Evolutionary conservation across 2,888 invertebrate genomes (phyloP).

Genomic region (Perithous albicinctus): DNA sequence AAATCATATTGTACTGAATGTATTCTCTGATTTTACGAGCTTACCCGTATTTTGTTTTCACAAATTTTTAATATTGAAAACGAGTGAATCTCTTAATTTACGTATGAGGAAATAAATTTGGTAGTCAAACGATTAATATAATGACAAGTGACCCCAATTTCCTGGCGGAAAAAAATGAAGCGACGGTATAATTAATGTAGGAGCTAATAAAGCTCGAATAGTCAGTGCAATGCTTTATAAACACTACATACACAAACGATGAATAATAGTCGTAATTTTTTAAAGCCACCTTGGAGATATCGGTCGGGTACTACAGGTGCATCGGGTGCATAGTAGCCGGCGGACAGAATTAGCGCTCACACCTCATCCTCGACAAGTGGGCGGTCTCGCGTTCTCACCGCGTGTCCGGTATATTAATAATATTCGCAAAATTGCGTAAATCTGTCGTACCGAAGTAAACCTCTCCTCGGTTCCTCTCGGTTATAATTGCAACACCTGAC

Average conservation of each 20-base stretch:
- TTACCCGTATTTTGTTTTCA: too few species aligned
- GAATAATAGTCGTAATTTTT: constrained; percentile 24
- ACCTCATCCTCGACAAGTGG: constrained; percentile 45
- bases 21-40: too few species aligned
- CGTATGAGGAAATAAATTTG: neutral
- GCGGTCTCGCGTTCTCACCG: constrained; percentile 38
- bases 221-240: neutral
- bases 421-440: constrained; percentile 55
- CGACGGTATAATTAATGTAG: neutral
- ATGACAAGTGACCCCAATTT: too few species aligned
- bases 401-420: constrained; percentile 56
- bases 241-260: neutral
- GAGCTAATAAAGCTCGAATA: neutral
- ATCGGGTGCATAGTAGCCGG: neutral
- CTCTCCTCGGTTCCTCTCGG: constrained; percentile 50
- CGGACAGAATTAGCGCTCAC: constrained; percentile 40
- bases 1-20: too few species aligned
- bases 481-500: constrained; percentile 52
- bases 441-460: constrained; percentile 52
- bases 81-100: too few species aligned
- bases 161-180: too few species aligned
- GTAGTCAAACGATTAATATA: too few species aligned
- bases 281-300: constrained; percentile 6
- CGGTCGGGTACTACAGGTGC: neutral
- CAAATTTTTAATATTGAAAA: too few species aligned